Evolutionary conservation across 2,888 invertebrate species (phyloP).

Genomic region (Mythimna albipuncta): DNA sequence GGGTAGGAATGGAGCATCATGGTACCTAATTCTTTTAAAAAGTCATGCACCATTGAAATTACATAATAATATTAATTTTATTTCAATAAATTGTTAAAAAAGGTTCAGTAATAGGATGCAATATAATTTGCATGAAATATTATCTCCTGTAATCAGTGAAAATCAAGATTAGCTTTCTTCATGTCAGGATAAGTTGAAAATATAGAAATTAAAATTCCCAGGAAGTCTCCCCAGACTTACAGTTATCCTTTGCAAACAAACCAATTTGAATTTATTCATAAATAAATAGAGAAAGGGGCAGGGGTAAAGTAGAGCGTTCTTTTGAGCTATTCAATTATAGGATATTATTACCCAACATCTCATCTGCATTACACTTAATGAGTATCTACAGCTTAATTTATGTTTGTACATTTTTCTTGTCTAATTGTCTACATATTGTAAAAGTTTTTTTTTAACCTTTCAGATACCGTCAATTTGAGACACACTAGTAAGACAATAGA

Average conservation of each 20-base stretch:
- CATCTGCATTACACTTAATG: background rate
- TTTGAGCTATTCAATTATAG: background rate
- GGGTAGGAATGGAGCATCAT: too few species aligned
- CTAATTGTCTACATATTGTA: too few species aligned
- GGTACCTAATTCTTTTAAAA: too few species aligned
- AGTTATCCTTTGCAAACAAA: background rate
- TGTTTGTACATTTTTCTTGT: background rate
- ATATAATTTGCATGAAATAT: too few species aligned
- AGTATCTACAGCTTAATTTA: background rate
- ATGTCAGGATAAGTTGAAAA: background rate
- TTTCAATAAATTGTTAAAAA: background rate
- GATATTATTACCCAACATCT: background rate
- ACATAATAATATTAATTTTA: too few species aligned
- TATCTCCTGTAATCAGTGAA: too few species aligned
- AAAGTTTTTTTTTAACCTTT: background rate
- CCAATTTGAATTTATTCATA: background rate
- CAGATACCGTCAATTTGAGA: too few species aligned
- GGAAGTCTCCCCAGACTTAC: background rate
- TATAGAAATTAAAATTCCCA: background rate
- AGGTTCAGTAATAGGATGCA: too few species aligned
- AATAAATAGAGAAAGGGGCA: background rate
- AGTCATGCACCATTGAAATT: too few species aligned
- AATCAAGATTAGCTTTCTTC: background rate
- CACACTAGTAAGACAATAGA: too few species aligned
- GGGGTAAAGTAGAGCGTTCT: background rate